These are phyloP conservation scores for Heliconius himera DNA, from an alignment of 1,140 invertebrate species.

Conservation along the genomic window DNA sequence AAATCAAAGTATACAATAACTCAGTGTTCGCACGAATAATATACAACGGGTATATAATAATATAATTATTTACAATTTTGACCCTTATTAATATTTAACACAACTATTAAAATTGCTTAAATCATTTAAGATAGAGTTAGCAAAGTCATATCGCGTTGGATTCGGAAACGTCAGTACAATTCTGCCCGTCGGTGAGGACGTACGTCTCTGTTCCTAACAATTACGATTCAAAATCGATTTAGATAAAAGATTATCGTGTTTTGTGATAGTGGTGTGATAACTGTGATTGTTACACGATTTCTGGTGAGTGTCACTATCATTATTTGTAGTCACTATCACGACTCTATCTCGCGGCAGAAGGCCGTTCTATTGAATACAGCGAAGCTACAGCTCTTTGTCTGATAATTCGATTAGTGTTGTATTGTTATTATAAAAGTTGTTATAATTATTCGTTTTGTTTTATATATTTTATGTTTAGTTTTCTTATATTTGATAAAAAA, in stretches of 20 bases:
- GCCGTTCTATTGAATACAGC: conserved; percentile 27
- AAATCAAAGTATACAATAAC: conserved; percentile 34
- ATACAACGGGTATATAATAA: not conserved
- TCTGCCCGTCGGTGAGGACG: conserved; percentile 8
- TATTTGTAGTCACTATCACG: conserved; percentile 9
- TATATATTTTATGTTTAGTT: not conserved
- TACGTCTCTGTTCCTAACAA: conserved; percentile 20
- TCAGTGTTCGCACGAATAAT: conserved; percentile 30
- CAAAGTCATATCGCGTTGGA: conserved; percentile 19
- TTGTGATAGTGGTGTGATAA: conserved; percentile 33
- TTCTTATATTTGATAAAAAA: not conserved
- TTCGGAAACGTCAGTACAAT: conserved; percentile 26
- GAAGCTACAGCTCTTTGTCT: conserved; percentile 29
- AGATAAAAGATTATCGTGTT: conserved; percentile 24
- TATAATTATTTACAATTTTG: conserved; percentile 12
- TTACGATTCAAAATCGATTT: conserved; percentile 30
- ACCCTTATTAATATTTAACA: not conserved
- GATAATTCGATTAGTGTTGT: not conserved
- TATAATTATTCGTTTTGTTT: not conserved
- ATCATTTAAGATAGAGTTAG: not conserved
- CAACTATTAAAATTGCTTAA: not conserved
- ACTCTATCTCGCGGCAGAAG: conserved; percentile 28
- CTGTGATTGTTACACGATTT: conserved; percentile 26
- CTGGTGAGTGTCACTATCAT: conserved; percentile 23
- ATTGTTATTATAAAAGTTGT: not conserved